phyloP scores from a whole-genome alignment of 2,797 vertebrate genomes.

The Pangasius djambal region DNA sequence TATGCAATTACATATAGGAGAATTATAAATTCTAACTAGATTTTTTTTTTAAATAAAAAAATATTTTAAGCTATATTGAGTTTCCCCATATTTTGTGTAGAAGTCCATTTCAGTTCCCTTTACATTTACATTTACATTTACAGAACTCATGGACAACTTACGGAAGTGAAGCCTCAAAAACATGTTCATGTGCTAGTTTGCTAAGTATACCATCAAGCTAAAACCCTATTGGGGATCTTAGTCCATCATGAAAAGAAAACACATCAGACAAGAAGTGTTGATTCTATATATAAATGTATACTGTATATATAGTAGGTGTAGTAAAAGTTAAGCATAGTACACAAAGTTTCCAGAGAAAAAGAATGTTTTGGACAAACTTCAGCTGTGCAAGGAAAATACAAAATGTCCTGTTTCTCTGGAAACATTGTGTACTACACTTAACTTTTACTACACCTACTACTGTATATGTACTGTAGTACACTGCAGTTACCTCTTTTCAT shows the following conservation, averaged over 20 bases:
- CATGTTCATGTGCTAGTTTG: not conserved
- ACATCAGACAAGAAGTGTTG: not conserved
- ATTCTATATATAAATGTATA: not conserved
- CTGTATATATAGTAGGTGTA: not conserved
- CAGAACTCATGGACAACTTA: not conserved
- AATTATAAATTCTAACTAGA: not conserved
- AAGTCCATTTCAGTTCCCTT: not conserved
- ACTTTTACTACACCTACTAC: not conserved
- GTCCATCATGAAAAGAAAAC: not conserved
- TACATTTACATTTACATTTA: not conserved
- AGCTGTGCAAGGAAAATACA: not conserved
- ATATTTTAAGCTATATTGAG: not conserved
- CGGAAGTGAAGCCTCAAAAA: not conserved
- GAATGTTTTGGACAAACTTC: not conserved
- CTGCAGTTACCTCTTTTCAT: not conserved
- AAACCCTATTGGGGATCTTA: not conserved
- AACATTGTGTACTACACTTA: not conserved
- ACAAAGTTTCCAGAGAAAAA: not conserved
- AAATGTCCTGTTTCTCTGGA: not conserved
- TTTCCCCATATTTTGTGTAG: not conserved
- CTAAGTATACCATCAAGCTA: not conserved
- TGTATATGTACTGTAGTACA: not conserved
- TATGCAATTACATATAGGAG: too few relatives aligned
- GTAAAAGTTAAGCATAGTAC: not conserved
- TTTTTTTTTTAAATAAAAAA: not conserved